A percentile compares a stretch with the other conserved stretches of the same genome.
phyloP scores from a whole-genome alignment of 2,888 invertebrate species.

The Lottia scabra region DNA sequence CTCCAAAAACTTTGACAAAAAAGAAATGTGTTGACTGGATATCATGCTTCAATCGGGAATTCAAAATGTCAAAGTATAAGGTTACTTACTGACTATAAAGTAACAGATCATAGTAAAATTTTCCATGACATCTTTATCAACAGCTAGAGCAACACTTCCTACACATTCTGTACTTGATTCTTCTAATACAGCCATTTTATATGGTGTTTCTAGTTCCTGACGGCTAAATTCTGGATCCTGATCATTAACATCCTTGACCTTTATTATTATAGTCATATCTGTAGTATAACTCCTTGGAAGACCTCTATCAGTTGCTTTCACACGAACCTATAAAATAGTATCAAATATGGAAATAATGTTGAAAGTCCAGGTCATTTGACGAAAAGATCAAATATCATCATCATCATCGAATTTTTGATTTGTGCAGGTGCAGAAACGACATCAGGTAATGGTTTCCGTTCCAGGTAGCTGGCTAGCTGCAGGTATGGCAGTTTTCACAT shows the following conservation, averaged over 20 bases:
- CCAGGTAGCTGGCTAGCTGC: no score
- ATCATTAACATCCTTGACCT: constrained; percentile 61
- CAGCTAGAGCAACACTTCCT: constrained; percentile 68
- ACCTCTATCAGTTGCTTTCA: constrained; percentile 84
- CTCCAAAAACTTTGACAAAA: no score
- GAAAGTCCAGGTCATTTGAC: no score
- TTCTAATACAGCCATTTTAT: constrained; percentile 42
- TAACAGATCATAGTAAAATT: constrained; percentile 86
- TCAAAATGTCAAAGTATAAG: no score
- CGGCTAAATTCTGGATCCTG: constrained; percentile 61
- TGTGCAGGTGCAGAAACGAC: no score
- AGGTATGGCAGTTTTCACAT: no score
- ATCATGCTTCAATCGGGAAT: no score
- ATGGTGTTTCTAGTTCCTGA: constrained; percentile 41
- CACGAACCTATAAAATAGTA: constrained; percentile 66
- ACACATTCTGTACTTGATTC: constrained; percentile 35
- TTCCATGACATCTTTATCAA: constrained; percentile 82
- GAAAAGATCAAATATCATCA: no score
- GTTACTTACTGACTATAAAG: constrained; percentile 79
- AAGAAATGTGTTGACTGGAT: no score
- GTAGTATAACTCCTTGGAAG: constrained; percentile 80
- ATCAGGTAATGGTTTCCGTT: no score
- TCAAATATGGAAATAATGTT: no score
- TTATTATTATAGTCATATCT: constrained; percentile 78
- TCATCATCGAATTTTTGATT: no score